These are phyloP conservation scores for Morone chrysops DNA, from an alignment of 2,113 vertebrate genomes.

Conservation along the genomic window DNA sequence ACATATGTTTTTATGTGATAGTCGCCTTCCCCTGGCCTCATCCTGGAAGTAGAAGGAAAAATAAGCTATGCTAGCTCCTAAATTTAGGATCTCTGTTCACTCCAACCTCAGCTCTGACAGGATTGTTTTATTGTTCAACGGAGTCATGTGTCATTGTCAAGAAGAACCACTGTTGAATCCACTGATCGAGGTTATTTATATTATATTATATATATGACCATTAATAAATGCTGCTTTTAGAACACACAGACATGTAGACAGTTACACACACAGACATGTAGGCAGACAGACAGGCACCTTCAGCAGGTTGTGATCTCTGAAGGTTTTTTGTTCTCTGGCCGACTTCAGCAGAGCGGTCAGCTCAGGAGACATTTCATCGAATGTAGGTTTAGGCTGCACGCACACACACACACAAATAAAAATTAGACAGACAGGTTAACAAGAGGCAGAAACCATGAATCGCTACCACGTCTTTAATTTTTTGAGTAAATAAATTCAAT, in stretches of 20 bases:
- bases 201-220: too few relatives aligned
- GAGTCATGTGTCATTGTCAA: too few relatives aligned
- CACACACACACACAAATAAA: slow-evolving; percentile 20
- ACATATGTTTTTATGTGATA: too few relatives aligned
- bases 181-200: too few relatives aligned
- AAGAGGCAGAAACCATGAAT: neutral
- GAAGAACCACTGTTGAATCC: too few relatives aligned
- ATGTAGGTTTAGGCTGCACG: slow-evolving; percentile 57
- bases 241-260: neutral
- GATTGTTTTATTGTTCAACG: too few relatives aligned
- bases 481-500: neutral
- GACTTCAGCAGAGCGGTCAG: slow-evolving; percentile 66
- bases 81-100: too few relatives aligned
- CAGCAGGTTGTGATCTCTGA: slow-evolving; percentile 61
- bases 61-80: too few relatives aligned
- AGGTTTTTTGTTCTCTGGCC: slow-evolving; percentile 58
- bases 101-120: too few relatives aligned
- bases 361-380: slow-evolving; percentile 72
- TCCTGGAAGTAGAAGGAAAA: too few relatives aligned
- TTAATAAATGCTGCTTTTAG: too few relatives aligned
- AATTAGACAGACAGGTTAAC: neutral
- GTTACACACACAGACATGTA: neutral
- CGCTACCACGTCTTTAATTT: neutral
- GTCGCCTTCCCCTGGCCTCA: too few relatives aligned
- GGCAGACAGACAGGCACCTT: slow-evolving; percentile 51